Evolutionary conservation across 2,888 invertebrate genomes (phyloP), one percentile per base, ranked within the genome.

Genomic region (Habrosyne pyritoides): DNA sequence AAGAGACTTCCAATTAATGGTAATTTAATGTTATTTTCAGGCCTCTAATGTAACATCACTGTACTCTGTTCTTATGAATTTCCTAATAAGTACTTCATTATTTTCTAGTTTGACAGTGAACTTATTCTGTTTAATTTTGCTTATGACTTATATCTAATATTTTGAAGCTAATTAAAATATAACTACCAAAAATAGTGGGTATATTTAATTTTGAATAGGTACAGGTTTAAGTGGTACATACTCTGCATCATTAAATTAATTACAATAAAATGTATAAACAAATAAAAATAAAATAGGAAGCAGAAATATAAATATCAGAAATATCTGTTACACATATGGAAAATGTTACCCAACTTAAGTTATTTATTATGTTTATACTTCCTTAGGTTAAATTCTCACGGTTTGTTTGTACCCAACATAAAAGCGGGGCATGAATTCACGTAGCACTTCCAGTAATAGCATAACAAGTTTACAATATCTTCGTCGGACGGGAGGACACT

Each of bases 391-490:
- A 12, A 36, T 12, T 3, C 6, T 5, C 3, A 36, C 14, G 14
- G 36, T 36, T 36, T 36, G 12, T 36, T 36, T 36, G 5, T 14
- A 10, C 12, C 14, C 5, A 14, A 36, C 14, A 36, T 36, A 5
- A 36, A 33, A 36, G 14, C 12, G 36, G 36, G 36, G 14, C 7
- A 42, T 42, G 42, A 42, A 42, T 18, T 42, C 5, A 7, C n/a
- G 42, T 18, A 42, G 72, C 84, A 64, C 77, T 75, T 86, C 86
- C 67, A 84, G 85, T 63, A 56, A 54, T 56, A 71, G 71, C 74
- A 75, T 75, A 77, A 78, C 73, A 50, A 50, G 49, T 81, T 77
- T 84, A 86, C 73, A n/a, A n/a, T n/a, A 82, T 86, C 83, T 79
- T 66, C 69, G 79, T 73, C 65, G 68, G 71, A 62, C 73, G 82